Percentiles rank a stretch among this genome's conserved stretches.
Conservation (phyloP, 2,797 vertebrate species). For the Coregonus sp. region DNA sequence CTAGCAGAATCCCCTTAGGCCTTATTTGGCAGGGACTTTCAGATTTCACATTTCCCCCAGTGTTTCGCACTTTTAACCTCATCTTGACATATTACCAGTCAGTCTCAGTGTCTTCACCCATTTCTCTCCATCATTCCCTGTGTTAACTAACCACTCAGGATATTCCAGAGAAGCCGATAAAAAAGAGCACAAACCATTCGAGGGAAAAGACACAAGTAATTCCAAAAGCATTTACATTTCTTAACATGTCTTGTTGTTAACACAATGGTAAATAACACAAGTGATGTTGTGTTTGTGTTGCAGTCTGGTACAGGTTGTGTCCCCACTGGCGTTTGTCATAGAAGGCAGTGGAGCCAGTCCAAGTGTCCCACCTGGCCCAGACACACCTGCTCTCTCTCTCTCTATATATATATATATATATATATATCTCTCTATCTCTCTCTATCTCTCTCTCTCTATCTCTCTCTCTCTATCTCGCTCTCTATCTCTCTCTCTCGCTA, state of each 20-base stretch:
- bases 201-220: not conserved
- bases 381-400: slow-evolving; percentile 1
- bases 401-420: not conserved
- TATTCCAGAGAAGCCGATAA: not conserved
- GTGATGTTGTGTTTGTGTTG: slow-evolving; percentile 42
- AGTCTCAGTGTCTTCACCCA: not conserved
- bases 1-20: slow-evolving; percentile 33
- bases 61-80: slow-evolving; percentile 37
- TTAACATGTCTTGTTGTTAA: not conserved
- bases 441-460: slow-evolving; percentile 7
- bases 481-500: slow-evolving; percentile 30
- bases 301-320: slow-evolving; percentile 45
- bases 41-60: slow-evolving; percentile 21
- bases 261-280: not conserved
- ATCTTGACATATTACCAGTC: not conserved
- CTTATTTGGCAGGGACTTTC: slow-evolving; percentile 23
- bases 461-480: slow-evolving; percentile 26
- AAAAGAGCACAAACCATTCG: not conserved
- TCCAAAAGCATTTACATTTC: not conserved
- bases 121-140: not conserved
- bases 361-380: slow-evolving; percentile 41
- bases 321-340: slow-evolving; percentile 38
- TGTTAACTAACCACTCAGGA: not conserved
- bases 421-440: not conserved
- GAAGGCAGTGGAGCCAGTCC: slow-evolving; percentile 43